Evolutionary conservation across 2,888 invertebrate genomes (phyloP), one percentile per base, ranked within the genome.

Genomic region (Andrena hattorfiana): DNA sequence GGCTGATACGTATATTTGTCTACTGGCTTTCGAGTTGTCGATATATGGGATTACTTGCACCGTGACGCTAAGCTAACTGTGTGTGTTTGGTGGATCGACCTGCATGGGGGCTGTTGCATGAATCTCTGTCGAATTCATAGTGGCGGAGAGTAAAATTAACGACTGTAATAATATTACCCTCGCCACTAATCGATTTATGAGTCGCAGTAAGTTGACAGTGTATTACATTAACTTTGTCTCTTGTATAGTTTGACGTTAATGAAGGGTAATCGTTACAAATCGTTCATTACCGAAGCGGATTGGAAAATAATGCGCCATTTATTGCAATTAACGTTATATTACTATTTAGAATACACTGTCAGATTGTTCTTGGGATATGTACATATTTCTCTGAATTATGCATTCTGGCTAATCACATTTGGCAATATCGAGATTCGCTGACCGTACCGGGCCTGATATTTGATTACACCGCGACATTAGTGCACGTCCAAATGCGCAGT

Each of bases 391-490:
- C 26, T 30, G 10, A 63, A 30, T 73, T 35, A 28, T n/a, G 20
- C 16, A 54, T 48, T n/a, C 23, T 42, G 32, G 42, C 67, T 69
- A 81, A 69, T 66, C 48, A 32, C 3, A 13, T 63, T 76, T n/a
- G 48, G 10, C 13, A 26, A 49, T 69, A 63, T 69, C 63, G 28
- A 23, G 23, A 35, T 54, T n/a, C 48, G 32, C n/a, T 32, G 13
- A 42, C 13, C 28, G 4, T 16, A 35, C 5, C n/a, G 66, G 3
- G 23, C 6, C 20, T 66, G 72, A 32, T 73, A 60, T 74, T 81
- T 56, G 62, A 67, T 77, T 74, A 23, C 54, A 59, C 10, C 8
- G 2, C 3, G 23, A 20, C 4, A 51, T 69, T 78, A 42, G 35
- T 56, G 49, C 35, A 62, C 28, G 26, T 23, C 16, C 73, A 28